Base-by-base conservation (phyloP, 2,797 vertebrate species). In the Poeciliopsis gracilis region DNA sequence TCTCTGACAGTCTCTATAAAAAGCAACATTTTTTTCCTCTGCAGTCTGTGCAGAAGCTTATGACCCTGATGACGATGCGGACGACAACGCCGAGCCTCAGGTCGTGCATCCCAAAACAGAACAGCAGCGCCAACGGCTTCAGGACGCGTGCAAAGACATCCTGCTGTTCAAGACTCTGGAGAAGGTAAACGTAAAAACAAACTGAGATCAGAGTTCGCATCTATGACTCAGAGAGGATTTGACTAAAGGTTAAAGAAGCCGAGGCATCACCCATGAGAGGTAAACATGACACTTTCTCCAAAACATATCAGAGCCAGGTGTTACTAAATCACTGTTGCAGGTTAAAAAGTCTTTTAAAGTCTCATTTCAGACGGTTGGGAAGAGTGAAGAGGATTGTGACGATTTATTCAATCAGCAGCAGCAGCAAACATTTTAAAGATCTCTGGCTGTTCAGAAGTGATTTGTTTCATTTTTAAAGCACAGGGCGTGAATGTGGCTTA, bases 131-230 rank as follows among this genome's bases (percentile, higher is more conserved):
- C 93, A 90, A 86, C 94, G 98, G 86, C 96, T 99, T 53, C 98
- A 98, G 95, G 98, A 99, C 20, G 96, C 97, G 2, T 99, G 98
- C 92, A 96, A 94, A 92, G 96, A 99, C 87, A 99, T 98, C 79
- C 92, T 98, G 59, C 93, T 99, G 77, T 99, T 99, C 89, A 99
- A 98, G 95, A 98, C 97, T 73, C 95, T 99, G 79, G 97, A 99
- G 80, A 95, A 96, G 97, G 98, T 98, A 96, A 46, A 45, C 96
- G 46, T 33, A 30, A n/a, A 20, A 13, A 2, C 2, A 30, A 6
- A 7, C 36, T 59, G 55, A 36, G 72, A 20, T 76, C 18, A 51
- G 33, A 25, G 57, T 23, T 61, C 20, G 49, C n/a, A 9, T 33
- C 16, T 12, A 2, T 25, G 10, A 23, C 23, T 47, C 28, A 36